phyloP scores from a whole-genome alignment of 2,888 invertebrate species.

The Acheta domesticus region DNA sequence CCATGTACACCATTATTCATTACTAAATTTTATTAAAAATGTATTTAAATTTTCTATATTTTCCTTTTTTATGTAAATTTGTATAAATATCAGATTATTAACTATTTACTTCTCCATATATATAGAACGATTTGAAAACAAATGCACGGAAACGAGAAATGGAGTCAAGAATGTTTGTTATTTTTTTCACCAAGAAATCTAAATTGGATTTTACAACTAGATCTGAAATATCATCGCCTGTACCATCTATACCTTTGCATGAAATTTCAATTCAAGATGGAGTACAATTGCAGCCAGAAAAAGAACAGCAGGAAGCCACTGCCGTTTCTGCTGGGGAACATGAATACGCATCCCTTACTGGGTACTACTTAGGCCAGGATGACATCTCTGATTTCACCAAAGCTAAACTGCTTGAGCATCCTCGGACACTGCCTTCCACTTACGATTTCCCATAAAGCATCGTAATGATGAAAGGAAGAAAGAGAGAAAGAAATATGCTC shows the following conservation, averaged over 20 bases:
- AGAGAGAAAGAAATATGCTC: neutral
- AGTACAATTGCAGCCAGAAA: neutral
- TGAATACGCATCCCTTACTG: neutral
- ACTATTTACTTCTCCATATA: no score
- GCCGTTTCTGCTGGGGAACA: neutral
- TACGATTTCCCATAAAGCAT: neutral
- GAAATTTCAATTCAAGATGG: neutral
- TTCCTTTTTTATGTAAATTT: no score
- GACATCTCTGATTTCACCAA: neutral
- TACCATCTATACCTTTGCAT: neutral
- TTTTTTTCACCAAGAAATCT: neutral
- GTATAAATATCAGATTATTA: no score
- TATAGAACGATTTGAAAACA: no score
- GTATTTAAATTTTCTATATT: no score
- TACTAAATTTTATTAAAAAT: no score
- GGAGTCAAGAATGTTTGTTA: neutral
- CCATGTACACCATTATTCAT: no score
- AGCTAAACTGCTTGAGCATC: neutral
- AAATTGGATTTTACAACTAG: neutral
- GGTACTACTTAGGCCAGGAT: neutral
- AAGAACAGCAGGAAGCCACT: neutral
- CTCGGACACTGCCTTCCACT: neutral
- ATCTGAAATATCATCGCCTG: neutral
- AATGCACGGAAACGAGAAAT: no score
- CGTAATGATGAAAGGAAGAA: neutral